phyloP scores from a whole-genome alignment of 1,140 invertebrate species.

The Bradysia coprophila region DNA sequence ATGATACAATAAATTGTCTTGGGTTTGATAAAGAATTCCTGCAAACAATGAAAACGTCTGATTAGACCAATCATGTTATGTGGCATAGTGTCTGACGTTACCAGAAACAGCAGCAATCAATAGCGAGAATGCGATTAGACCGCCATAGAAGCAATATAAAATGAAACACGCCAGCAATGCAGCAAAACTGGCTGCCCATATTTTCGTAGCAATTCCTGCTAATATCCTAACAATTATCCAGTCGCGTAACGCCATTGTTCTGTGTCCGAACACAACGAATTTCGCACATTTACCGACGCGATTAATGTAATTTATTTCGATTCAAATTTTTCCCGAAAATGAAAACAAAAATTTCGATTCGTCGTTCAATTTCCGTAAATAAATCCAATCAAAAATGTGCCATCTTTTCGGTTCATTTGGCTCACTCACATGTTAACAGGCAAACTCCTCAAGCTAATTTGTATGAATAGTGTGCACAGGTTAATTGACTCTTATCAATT shows the following conservation, averaged over 20 bases:
- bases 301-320: no score
- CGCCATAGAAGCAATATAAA: slow-evolving; percentile 67
- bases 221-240: slow-evolving; percentile 8
- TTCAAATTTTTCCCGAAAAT: no score
- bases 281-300: no score
- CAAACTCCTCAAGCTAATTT: no score
- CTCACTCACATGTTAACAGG: no score
- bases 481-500: no score
- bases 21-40: slow-evolving; percentile 68
- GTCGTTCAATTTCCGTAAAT: no score
- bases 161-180: slow-evolving; percentile 46
- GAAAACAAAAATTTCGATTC: no score
- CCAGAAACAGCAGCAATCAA: slow-evolving; percentile 45
- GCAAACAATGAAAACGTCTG: slow-evolving; percentile 13
- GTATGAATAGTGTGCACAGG: no score
- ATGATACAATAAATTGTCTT: slow-evolving; percentile 75
- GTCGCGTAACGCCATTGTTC: not conserved
- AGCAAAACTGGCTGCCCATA: slow-evolving; percentile 29
- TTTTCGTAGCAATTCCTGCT: slow-evolving; percentile 23
- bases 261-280: no score
- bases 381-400: no score
- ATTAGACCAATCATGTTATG: slow-evolving; percentile 1
- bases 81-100: slow-evolving; percentile 17
- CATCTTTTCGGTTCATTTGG: no score
- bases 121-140: slow-evolving; percentile 45